Percentiles rank a stretch among this genome's conserved stretches.
These are phyloP conservation scores for Tenebrosternarchus preto DNA, from an alignment of 2,113 vertebrate genomes.

Conservation along the genomic window DNA sequence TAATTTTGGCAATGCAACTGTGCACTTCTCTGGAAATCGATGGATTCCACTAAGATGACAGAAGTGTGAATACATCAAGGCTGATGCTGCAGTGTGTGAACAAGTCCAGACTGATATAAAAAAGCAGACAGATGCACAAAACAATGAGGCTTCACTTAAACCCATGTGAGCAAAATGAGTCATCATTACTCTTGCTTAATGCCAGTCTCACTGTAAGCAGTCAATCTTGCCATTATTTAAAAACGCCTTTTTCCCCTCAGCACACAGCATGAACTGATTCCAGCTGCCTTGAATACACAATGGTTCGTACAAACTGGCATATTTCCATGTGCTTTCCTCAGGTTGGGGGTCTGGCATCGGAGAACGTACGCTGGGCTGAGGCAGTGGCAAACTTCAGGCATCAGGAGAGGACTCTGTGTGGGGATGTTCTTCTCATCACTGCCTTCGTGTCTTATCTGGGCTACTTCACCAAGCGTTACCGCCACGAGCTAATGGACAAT, in stretches of 20 bases:
- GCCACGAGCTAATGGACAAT: slow-evolving; percentile 84
- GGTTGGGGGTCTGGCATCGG: slow-evolving; percentile 89
- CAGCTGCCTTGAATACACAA: too few relatives aligned
- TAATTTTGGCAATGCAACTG: slow-evolving; percentile 28
- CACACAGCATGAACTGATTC: too few relatives aligned
- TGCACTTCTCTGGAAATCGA: slow-evolving; percentile 23
- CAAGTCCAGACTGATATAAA: neutral
- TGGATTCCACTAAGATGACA: slow-evolving; percentile 25
- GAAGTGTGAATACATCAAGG: slow-evolving; percentile 22
- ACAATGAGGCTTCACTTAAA: neutral
- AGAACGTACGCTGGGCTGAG: slow-evolving; percentile 92
- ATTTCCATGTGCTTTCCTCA: slow-evolving; percentile 52
- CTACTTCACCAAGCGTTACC: slow-evolving; percentile 89
- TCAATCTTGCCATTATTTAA: neutral
- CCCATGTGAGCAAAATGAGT: slow-evolving; percentile 9
- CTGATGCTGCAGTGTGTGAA: slow-evolving; percentile 21
- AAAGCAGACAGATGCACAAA: slow-evolving; percentile 13
- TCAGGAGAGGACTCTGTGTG: slow-evolving; percentile 87
- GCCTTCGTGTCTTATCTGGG: slow-evolving; percentile 95
- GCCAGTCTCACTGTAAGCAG: neutral
- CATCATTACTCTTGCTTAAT: slow-evolving; percentile 18
- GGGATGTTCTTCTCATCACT: slow-evolving; percentile 85
- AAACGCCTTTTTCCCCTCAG: neutral
- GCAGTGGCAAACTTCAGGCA: slow-evolving; percentile 78
- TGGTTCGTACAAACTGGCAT: too few relatives aligned